Conservation (phyloP, 1,140 invertebrate species). For the Cylas formicarius region DNA sequence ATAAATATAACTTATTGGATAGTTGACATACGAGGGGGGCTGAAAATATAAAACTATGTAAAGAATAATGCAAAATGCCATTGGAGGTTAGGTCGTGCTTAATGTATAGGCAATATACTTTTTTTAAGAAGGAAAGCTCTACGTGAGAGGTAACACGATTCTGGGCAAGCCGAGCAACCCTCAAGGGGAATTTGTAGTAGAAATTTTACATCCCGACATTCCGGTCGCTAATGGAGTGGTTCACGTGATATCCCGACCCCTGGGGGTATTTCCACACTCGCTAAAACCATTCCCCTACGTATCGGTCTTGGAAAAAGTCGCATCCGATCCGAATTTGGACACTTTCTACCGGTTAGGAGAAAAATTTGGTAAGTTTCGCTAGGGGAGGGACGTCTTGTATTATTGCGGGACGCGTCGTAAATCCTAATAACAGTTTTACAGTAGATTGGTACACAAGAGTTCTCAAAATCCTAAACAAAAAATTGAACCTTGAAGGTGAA, state of each 20-base stretch:
- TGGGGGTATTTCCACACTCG: constrained; percentile 17
- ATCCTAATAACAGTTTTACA: too few relatives aligned
- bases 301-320: constrained; percentile 22
- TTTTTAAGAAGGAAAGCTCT: constrained; percentile 3
- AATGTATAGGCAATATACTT: too few relatives aligned
- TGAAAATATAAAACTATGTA: too few relatives aligned
- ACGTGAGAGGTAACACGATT: constrained; percentile 72
- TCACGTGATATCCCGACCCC: constrained; percentile 65
- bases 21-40: too few relatives aligned
- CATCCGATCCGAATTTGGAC: constrained; percentile 18
- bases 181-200: constrained; percentile 67
- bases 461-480: too few relatives aligned
- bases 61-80: constrained; percentile 75
- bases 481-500: constrained; percentile 9
- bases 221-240: constrained; percentile 85
- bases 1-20: too few relatives aligned
- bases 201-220: constrained; percentile 79
- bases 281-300: constrained; percentile 26
- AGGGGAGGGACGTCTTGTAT: too few relatives aligned
- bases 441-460: too few relatives aligned
- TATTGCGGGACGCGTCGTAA: too few relatives aligned
- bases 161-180: constrained; percentile 61
- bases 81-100: constrained; percentile 57
- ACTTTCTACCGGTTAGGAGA: constrained; percentile 17
- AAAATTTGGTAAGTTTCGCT: neutral